phyloP scores from a whole-genome alignment of 2,888 invertebrate species.

The Diloba caeruleocephala region DNA sequence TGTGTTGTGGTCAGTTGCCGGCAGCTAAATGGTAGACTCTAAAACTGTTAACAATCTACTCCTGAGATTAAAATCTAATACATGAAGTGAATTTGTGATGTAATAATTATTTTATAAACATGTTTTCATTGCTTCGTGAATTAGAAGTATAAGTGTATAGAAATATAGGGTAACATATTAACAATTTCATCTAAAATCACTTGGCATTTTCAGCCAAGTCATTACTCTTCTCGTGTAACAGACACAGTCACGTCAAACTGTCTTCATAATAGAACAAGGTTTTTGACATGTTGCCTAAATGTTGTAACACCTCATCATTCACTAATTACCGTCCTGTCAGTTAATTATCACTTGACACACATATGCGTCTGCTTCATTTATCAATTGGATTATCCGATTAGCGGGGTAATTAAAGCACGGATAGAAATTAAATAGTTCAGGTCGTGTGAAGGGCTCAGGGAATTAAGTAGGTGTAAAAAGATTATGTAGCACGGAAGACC shows the following conservation, averaged over 20 bases:
- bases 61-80: too few species aligned
- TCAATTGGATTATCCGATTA: constrained; percentile 61
- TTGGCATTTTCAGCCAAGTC: constrained; percentile 6
- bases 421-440: constrained; percentile 54
- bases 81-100: too few species aligned
- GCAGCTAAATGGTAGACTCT: too few species aligned
- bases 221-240: constrained; percentile 14
- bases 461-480: constrained; percentile 1
- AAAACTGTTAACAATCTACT: too few species aligned
- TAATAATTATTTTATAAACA: too few species aligned
- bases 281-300: constrained; percentile 37
- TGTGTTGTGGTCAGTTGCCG: too few species aligned
- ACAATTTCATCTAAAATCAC: too few species aligned
- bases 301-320: constrained; percentile 43
- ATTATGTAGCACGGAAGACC: constrained; percentile 11
- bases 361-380: constrained; percentile 43
- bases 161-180: too few species aligned
- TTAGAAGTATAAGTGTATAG: too few species aligned
- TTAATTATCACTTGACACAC: constrained; percentile 56
- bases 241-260: constrained; percentile 27
- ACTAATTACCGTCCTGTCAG: constrained; percentile 47
- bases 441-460: constrained; percentile 17
- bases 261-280: constrained; percentile 35
- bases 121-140: too few species aligned
- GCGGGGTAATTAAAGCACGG: constrained; percentile 58